phyloP scores from a whole-genome alignment of 2,113 vertebrate genomes.

The Corydoras sp. region DNA sequence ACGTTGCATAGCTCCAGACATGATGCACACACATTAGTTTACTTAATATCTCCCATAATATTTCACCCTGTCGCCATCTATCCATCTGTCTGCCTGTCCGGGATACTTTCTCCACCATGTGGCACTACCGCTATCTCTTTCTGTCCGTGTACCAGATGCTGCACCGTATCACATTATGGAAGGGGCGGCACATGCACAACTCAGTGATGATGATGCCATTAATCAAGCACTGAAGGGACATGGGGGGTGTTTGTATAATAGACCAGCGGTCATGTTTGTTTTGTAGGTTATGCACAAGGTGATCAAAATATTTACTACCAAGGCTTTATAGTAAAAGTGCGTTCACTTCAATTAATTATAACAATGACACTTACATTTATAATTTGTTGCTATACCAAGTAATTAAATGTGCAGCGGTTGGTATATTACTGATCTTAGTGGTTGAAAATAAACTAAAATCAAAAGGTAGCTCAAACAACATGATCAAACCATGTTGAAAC shows the following conservation, averaged over 20 bases:
- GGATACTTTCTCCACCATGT: slow-evolving; percentile 10
- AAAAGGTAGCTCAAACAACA: too few relatives aligned
- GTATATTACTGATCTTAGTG: too few relatives aligned
- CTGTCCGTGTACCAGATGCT: slow-evolving; percentile 28
- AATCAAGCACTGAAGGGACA: slow-evolving; percentile 68
- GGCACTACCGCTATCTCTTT: slow-evolving; percentile 8
- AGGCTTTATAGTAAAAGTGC: too few relatives aligned
- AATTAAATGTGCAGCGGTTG: too few relatives aligned
- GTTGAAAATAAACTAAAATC: too few relatives aligned
- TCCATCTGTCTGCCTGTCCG: slow-evolving; percentile 30
- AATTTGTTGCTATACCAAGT: too few relatives aligned
- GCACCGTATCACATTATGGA: slow-evolving; percentile 42
- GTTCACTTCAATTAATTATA: too few relatives aligned
- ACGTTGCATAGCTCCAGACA: too few relatives aligned
- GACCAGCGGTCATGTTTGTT: background rate
- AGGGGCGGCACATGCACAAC: slow-evolving; percentile 69
- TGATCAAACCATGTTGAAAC: too few relatives aligned
- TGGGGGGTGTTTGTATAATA: slow-evolving; percentile 40
- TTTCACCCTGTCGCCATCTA: slow-evolving; percentile 57
- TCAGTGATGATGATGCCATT: slow-evolving; percentile 86
- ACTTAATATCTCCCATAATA: slow-evolving; percentile 85
- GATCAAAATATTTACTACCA: too few relatives aligned
- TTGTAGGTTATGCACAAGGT: too few relatives aligned
- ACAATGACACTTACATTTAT: too few relatives aligned
- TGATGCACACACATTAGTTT: slow-evolving; percentile 64